These are phyloP conservation scores for Chaenogobius annularis DNA, from an alignment of 2,113 vertebrate species.

Conservation along the genomic window DNA sequence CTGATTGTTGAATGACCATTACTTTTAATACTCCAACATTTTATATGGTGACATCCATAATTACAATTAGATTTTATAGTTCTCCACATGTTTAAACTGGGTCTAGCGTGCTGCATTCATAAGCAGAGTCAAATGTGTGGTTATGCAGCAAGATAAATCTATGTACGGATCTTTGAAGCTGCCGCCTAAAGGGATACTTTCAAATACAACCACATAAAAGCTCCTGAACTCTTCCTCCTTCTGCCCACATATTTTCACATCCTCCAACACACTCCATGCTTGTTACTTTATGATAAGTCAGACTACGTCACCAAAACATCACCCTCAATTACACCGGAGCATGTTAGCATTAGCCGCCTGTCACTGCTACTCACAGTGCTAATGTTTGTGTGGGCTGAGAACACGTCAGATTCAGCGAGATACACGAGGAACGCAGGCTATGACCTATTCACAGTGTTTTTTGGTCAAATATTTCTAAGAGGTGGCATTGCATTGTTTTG, in stretches of 20 bases:
- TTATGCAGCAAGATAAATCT: background rate
- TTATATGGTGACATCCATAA: background rate
- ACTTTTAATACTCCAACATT: too few species aligned
- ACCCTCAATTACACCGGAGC: conserved; percentile 30
- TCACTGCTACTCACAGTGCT: conserved; percentile 17
- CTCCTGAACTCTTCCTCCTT: background rate
- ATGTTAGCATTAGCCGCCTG: conserved; percentile 14
- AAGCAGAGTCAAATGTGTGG: background rate
- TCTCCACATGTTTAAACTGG: background rate
- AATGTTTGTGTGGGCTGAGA: conserved; percentile 19
- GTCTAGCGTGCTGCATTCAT: background rate
- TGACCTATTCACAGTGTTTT: conserved; percentile 35
- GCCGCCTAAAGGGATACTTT: background rate
- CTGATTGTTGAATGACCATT: too few species aligned
- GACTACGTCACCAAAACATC: conserved; percentile 26
- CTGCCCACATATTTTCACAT: conserved; percentile 16
- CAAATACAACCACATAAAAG: conserved; percentile 12
- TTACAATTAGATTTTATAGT: background rate
- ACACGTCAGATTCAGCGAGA: conserved; percentile 18
- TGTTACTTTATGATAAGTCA: background rate
- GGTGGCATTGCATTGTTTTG: background rate
- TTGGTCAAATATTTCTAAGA: conserved; percentile 24
- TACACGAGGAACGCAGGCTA: background rate
- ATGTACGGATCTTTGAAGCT: background rate
- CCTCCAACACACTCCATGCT: conserved; percentile 12